Conservation (phyloP, 92 coral and sea anemone species). For the Epizoanthus stellaris region DNA sequence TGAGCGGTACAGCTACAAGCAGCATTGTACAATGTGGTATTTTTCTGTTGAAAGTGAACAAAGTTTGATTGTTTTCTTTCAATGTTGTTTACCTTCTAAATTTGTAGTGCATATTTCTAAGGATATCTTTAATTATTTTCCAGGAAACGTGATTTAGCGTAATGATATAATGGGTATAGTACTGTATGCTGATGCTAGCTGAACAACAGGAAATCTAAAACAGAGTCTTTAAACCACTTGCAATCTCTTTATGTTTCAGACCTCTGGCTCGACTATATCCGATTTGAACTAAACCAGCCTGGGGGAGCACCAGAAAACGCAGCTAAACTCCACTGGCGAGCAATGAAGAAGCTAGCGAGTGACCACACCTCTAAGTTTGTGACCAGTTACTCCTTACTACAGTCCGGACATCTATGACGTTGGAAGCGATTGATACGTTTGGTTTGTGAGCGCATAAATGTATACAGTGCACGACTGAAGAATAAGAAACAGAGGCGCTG, state of each 20-base stretch:
- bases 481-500: no score
- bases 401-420: constrained; percentile 61
- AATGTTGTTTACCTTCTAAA: no score
- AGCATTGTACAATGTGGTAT: no score
- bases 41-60: no score
- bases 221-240: neutral
- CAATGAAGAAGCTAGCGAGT: constrained; percentile 81
- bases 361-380: constrained; percentile 76
- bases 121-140: neutral
- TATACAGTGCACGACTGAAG: no score
- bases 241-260: constrained; percentile 50
- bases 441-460: no score
- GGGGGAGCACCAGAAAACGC: constrained; percentile 64
- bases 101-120: neutral
- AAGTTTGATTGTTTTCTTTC: no score
- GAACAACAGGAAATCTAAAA: constrained; percentile 3
- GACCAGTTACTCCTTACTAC: constrained; percentile 79
- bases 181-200: neutral
- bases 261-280: constrained; percentile 90
- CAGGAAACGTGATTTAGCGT: neutral
- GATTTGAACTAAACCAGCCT: constrained; percentile 72
- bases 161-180: neutral
- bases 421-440: no score
- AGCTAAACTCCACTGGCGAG: constrained; percentile 94
- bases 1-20: no score